These are phyloP conservation scores for Dusona sp. DNA, from an alignment of 2,888 invertebrate genomes.

Conservation along the genomic window DNA sequence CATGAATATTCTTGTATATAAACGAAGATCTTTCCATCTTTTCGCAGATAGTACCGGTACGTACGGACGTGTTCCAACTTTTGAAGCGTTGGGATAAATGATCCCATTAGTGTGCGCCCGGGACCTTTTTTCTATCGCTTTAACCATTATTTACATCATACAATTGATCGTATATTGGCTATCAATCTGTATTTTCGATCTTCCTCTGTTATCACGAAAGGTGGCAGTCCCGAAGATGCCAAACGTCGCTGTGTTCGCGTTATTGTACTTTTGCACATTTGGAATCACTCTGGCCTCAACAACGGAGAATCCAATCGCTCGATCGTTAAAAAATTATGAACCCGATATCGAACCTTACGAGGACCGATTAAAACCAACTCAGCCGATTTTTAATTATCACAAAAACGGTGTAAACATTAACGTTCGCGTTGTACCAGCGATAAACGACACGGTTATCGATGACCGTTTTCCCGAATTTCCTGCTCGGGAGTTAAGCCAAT, in stretches of 20 bases:
- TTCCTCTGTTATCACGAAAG: not conserved
- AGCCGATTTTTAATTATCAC: slow-evolving; percentile 78
- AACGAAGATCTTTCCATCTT: slow-evolving; percentile 66
- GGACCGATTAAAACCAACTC: slow-evolving; percentile 62
- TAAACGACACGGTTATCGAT: slow-evolving; percentile 73
- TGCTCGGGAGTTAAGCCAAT: slow-evolving; percentile 84
- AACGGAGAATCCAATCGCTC: slow-evolving; percentile 60
- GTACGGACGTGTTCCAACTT: slow-evolving; percentile 30
- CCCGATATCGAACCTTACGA: slow-evolving; percentile 71
- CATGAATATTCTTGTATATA: slow-evolving; percentile 82
- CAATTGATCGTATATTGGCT: not conserved
- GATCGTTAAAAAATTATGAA: slow-evolving; percentile 66
- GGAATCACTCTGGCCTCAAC: slow-evolving; percentile 30
- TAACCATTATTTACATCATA: not conserved
- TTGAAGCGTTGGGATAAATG: slow-evolving; percentile 28
- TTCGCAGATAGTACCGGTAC: slow-evolving; percentile 56
- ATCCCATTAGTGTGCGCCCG: not conserved
- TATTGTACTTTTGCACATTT: slow-evolving; percentile 40
- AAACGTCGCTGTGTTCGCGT: slow-evolving; percentile 44
- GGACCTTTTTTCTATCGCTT: not conserved
- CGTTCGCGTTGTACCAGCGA: slow-evolving; percentile 76
- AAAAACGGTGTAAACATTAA: slow-evolving; percentile 80
- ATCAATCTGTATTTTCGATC: not conserved
- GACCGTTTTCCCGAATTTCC: slow-evolving; percentile 86
- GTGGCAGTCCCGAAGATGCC: slow-evolving; percentile 39